phyloP scores from a whole-genome alignment of 2,888 invertebrate genomes.

The Lithosia quadra region DNA sequence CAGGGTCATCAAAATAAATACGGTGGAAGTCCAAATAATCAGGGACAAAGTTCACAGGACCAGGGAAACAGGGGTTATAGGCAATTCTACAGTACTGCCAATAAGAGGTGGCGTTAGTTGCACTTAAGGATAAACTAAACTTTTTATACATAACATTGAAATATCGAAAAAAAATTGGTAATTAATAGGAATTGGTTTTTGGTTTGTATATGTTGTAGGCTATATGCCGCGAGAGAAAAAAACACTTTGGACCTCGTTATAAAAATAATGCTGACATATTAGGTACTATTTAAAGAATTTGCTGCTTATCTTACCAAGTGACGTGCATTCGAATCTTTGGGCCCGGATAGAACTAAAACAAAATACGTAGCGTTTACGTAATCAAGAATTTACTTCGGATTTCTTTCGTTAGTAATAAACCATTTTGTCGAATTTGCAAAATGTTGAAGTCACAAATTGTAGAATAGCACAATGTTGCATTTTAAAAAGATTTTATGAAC shows the following conservation, averaged over 20 bases:
- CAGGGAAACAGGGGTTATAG: conserved; percentile 44
- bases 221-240: no score
- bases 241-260: not conserved
- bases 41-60: conserved; percentile 32
- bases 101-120: conserved; percentile 40
- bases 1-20: conserved; percentile 42
- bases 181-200: not conserved
- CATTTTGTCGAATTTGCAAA: no score
- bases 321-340: not conserved
- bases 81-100: no score
- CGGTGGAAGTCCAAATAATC: conserved; percentile 37
- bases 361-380: not conserved
- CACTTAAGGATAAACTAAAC: not conserved
- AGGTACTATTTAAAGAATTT: not conserved
- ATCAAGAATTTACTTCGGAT: not conserved
- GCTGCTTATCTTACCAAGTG: no score
- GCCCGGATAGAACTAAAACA: not conserved
- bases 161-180: not conserved
- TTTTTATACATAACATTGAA: conserved; percentile 7
- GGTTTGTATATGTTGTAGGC: conserved; percentile 4
- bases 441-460: no score
- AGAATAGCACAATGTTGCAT: no score
- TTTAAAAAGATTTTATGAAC: no score
- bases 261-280: not conserved
- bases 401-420: not conserved